A percentile compares a stretch with the other conserved stretches of the same genome.
Evolutionary conservation across 2,888 invertebrate species (phyloP).

Genomic region (Endotricha flammealis): DNA sequence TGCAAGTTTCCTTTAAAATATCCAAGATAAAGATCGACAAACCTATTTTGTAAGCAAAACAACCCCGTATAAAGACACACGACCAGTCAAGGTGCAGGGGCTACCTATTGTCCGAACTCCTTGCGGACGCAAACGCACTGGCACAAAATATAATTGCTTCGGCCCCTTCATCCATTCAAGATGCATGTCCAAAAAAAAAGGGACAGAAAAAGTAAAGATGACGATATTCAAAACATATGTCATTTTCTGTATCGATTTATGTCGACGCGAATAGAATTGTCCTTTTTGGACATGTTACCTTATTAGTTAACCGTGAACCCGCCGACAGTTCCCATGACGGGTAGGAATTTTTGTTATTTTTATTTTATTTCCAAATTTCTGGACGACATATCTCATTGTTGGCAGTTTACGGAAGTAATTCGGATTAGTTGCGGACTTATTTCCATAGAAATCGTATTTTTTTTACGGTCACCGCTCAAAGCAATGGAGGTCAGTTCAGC

Average conservation of each 20-base stretch:
- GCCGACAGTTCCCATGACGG: slow-evolving; percentile 73
- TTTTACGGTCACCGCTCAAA: slow-evolving; percentile 1
- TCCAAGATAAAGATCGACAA: slow-evolving; percentile 8
- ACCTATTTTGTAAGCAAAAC: slow-evolving; percentile 17
- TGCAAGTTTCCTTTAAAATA: slow-evolving; percentile 1
- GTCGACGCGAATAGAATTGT: slow-evolving; percentile 54
- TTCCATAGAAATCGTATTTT: slow-evolving; percentile 17
- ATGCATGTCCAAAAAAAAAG: slow-evolving; percentile 31
- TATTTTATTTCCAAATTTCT: slow-evolving; percentile 54
- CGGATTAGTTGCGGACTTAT: slow-evolving; percentile 61
- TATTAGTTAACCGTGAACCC: slow-evolving; percentile 66
- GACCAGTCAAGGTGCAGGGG: slow-evolving; percentile 55
- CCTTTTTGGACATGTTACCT: slow-evolving; percentile 47
- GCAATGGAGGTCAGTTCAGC: too few relatives aligned
- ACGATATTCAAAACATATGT: slow-evolving; percentile 74
- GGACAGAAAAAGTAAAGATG: slow-evolving; percentile 47
- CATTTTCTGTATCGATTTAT: slow-evolving; percentile 68
- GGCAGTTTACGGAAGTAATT: slow-evolving; percentile 52
- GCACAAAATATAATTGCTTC: slow-evolving; percentile 70
- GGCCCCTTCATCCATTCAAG: slow-evolving; percentile 56
- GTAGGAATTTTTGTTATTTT: slow-evolving; percentile 58
- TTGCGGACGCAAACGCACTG: slow-evolving; percentile 46
- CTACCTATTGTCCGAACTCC: slow-evolving; percentile 50
- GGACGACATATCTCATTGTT: slow-evolving; percentile 53
- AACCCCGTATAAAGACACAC: slow-evolving; percentile 45